Evolutionary conservation across 2,113 vertebrate genomes (phyloP).

Genomic region (Salvelinus namaycush): DNA sequence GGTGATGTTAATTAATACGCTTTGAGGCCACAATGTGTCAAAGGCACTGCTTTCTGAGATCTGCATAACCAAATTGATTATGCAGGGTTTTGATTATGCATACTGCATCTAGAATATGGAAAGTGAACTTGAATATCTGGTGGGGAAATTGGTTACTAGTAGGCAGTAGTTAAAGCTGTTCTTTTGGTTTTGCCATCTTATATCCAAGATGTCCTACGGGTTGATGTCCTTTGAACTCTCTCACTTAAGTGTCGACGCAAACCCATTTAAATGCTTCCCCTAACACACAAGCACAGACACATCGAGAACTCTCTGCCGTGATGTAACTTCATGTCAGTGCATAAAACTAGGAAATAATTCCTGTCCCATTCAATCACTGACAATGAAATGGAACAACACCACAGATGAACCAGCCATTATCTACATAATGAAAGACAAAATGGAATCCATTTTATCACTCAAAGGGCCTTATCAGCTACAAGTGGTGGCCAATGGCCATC

Average conservation of each 20-base stretch:
- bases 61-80: constrained; percentile 26
- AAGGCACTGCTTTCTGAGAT: constrained; percentile 8
- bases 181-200: not conserved
- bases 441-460: not conserved
- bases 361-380: not conserved
- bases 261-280: not conserved
- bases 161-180: not conserved
- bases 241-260: not conserved
- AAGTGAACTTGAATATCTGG: constrained; percentile 2
- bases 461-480: not conserved
- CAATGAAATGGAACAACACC: not conserved
- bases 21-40: constrained; percentile 5
- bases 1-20: too few relatives aligned
- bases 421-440: constrained; percentile 6
- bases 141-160: not conserved
- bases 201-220: not conserved
- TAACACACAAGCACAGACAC: not conserved
- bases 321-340: not conserved
- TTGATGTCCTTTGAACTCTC: not conserved
- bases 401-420: not conserved
- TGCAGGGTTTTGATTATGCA: constrained; percentile 8
- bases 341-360: not conserved
- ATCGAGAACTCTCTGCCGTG: not conserved
- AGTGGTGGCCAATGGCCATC: not conserved
- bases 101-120: not conserved